Evolutionary conservation across 2,888 invertebrate species (phyloP).

Genomic region (Eupeodes latifasciatus): DNA sequence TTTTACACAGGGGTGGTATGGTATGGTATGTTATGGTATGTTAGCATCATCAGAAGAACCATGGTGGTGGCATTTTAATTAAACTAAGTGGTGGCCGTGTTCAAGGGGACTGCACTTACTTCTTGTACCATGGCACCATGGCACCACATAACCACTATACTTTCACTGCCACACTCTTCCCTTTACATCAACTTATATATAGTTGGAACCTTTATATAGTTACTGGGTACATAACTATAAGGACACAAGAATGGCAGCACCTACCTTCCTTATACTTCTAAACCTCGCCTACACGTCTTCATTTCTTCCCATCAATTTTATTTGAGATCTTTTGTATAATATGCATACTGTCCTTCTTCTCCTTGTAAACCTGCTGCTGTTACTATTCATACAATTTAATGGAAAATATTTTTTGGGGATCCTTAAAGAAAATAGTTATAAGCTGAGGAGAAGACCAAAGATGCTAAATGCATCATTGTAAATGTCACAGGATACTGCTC

Average conservation of each 20-base stretch:
- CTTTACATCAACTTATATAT: not conserved
- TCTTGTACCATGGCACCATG: slow-evolving; percentile 36
- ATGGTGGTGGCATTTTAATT: slow-evolving; percentile 72
- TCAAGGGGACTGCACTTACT: slow-evolving; percentile 66
- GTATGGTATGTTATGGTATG: not conserved
- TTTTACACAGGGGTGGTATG: not conserved
- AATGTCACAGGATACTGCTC: slow-evolving; percentile 36
- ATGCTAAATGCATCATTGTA: slow-evolving; percentile 18
- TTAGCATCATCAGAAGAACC: slow-evolving; percentile 5
- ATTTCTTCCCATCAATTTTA: not conserved
- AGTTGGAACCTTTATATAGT: slow-evolving; percentile 1
- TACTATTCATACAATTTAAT: slow-evolving; percentile 28
- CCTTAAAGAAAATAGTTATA: not conserved
- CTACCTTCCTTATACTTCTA: not conserved
- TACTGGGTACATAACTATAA: not conserved
- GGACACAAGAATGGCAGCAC: slow-evolving; percentile 26
- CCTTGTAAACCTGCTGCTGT: not conserved
- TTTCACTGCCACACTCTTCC: slow-evolving; percentile 39
- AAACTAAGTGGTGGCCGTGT: slow-evolving; percentile 75
- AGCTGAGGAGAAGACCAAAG: not conserved
- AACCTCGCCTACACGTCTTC: not conserved
- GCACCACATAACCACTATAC: slow-evolving; percentile 44
- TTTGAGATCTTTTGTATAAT: slow-evolving; percentile 2
- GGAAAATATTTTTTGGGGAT: slow-evolving; percentile 41
- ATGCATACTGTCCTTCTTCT: slow-evolving; percentile 9